phyloP scores from a whole-genome alignment of 2,113 vertebrate genomes.

The Melanocharis versteri region DNA sequence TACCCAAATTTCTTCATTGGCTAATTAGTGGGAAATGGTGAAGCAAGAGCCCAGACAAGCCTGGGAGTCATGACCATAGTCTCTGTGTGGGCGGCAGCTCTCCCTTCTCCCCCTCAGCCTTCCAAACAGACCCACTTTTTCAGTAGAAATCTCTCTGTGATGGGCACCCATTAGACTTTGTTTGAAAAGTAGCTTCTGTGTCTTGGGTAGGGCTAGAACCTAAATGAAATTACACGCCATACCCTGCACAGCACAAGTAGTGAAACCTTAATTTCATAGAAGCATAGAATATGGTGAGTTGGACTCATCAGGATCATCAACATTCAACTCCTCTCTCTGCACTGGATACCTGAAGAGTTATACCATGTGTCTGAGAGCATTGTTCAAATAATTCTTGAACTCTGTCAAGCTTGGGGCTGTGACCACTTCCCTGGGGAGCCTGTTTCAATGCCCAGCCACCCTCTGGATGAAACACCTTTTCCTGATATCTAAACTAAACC shows the following conservation, averaged over 20 bases:
- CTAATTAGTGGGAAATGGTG: not conserved
- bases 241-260: not conserved
- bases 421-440: not conserved
- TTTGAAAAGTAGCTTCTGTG: not conserved
- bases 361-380: not conserved
- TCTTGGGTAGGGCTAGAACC: rapidly evolving
- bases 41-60: not conserved
- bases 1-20: not conserved
- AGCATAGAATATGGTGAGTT: not conserved
- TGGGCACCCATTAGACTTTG: not conserved
- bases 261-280: not conserved
- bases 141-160: not conserved
- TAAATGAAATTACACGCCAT: not conserved
- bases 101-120: not conserved
- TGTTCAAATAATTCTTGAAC: not conserved
- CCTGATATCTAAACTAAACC: not conserved
- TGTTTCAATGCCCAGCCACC: not conserved
- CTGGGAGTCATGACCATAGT: rapidly evolving
- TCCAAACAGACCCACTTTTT: not conserved
- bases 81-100: not conserved
- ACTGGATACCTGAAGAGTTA: not conserved
- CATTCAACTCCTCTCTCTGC: not conserved
- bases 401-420: not conserved
- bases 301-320: not conserved
- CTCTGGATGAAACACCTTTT: not conserved